Percentiles rank a stretch among this genome's conserved stretches.
phyloP scores from a whole-genome alignment of 2,113 vertebrate genomes.

The Sander vitreus region DNA sequence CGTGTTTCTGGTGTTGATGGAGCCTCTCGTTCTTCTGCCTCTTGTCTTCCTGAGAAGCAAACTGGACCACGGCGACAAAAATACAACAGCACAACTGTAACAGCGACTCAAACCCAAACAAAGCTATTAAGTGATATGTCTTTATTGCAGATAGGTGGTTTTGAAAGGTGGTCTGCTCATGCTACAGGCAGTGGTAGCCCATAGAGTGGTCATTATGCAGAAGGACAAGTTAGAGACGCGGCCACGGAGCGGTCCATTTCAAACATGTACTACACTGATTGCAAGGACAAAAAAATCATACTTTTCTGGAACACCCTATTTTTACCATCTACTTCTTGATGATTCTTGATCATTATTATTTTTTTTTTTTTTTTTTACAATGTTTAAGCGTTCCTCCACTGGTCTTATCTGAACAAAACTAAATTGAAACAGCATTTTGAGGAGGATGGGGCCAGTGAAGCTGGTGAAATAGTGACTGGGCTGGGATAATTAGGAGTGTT shows the following conservation, averaged over 20 bases:
- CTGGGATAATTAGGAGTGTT: conserved; percentile 4
- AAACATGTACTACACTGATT: neutral
- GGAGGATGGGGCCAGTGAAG: neutral
- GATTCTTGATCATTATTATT: too few species aligned
- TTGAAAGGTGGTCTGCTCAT: neutral
- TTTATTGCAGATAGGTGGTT: neutral
- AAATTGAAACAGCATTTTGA: conserved; percentile 1
- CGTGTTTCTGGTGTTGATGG: conserved; percentile 98
- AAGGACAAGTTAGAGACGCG: neutral
- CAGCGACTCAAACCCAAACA: neutral
- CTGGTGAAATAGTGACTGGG: conserved; percentile 4
- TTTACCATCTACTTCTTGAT: neutral
- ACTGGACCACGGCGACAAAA: conserved; percentile 80
- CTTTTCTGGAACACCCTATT: neutral
- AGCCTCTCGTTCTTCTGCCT: conserved; percentile 97
- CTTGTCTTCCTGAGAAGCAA: conserved; percentile 96
- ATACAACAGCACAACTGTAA: conserved; percentile 32
- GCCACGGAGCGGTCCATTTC: neutral
- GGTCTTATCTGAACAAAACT: conserved; percentile 12
- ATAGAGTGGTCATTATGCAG: neutral
- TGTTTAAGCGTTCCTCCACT: neutral
- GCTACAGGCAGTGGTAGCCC: neutral
- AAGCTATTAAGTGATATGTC: neutral
- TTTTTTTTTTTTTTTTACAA: neutral
- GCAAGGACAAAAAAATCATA: neutral